Evolutionary conservation across 2,888 invertebrate genomes (phyloP), one percentile per base, ranked within the genome.

Genomic region (Heteromurus nitidus): DNA sequence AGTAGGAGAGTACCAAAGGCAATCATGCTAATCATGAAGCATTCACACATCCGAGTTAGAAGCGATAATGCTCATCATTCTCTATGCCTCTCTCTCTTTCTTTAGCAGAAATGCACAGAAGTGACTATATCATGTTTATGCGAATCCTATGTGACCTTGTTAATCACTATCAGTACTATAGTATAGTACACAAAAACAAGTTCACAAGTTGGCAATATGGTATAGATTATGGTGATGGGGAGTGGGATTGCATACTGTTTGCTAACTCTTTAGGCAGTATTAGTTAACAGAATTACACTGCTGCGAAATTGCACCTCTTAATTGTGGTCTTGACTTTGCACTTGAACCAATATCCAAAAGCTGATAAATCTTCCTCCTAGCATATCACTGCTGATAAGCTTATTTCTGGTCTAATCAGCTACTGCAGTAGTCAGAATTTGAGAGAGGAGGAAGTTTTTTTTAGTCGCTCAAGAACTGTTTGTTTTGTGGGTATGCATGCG

Each of bases 291-390:
- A 11, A 26, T 24, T 55, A 2, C 20, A 20, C 9, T 55, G 55
- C 1, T 24, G 2, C 1, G 50, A 50, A 47, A 36, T 36, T 47
- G 50, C 26, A 60, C 9, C 67, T 68, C 65, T 55, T 76, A 58
- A 65, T 76, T 42, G 67, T 55, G 55, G 68, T 55, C 76, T 76
- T 76, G 76, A 76, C 76, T 76, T 76, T 76, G 76, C 58, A 68
- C 74, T 74, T 76, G 75, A 44, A 42, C 64, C 64, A 62, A 44
- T 30, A 2, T n/a, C 47, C n/a, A 47, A 11, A 55, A 55, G 55
- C 22, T 22, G 2, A 24, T 13, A 16, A 50, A 50, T 50, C 20
- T 50, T 11, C n/a, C 20, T 50, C 20, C 50, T 16, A 36, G 5
- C 13, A 36, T 5, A 36, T 36, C 7, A n/a, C n/a, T 50, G n/a